Evolutionary conservation across 2,888 invertebrate species (phyloP).

Genomic region (Parnassius glacialis): DNA sequence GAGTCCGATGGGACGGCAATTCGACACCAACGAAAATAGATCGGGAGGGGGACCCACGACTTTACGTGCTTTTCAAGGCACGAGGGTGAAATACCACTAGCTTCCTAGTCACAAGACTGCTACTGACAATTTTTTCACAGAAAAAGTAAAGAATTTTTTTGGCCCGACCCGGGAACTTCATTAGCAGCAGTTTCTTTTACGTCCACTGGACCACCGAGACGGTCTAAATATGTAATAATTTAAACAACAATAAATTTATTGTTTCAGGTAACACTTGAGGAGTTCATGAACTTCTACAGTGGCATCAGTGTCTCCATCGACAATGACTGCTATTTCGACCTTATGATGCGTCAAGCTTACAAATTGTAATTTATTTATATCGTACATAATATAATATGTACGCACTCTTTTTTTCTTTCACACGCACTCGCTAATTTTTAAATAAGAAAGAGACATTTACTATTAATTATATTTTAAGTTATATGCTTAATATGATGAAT

Average conservation of each 20-base stretch:
- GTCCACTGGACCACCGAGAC: no score
- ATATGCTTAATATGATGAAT: neutral
- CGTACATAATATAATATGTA: neutral
- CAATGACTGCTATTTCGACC: constrained; percentile 95
- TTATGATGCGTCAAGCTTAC: constrained; percentile 96
- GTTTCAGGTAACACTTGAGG: constrained; percentile 93
- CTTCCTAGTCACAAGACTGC: no score
- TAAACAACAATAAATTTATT: constrained; percentile 27
- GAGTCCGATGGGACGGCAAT: no score
- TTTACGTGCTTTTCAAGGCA: no score
- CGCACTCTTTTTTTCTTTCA: neutral
- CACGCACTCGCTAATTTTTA: neutral
- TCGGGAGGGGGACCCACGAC: no score
- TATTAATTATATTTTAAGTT: neutral
- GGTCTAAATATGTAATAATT: no score
- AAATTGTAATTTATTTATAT: constrained; percentile 83
- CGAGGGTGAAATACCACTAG: no score
- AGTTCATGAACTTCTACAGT: constrained; percentile 96
- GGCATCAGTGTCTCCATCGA: constrained; percentile 97
- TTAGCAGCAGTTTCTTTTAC: no score
- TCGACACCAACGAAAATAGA: no score
- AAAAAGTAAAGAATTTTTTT: no score
- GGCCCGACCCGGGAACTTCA: no score
- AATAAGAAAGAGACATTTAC: neutral
- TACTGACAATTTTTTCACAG: no score